Percentiles rank a stretch among this genome's conserved stretches.
These are phyloP conservation scores for Hybos culiciformis DNA, from an alignment of 2,888 invertebrate species.

Conservation along the genomic window DNA sequence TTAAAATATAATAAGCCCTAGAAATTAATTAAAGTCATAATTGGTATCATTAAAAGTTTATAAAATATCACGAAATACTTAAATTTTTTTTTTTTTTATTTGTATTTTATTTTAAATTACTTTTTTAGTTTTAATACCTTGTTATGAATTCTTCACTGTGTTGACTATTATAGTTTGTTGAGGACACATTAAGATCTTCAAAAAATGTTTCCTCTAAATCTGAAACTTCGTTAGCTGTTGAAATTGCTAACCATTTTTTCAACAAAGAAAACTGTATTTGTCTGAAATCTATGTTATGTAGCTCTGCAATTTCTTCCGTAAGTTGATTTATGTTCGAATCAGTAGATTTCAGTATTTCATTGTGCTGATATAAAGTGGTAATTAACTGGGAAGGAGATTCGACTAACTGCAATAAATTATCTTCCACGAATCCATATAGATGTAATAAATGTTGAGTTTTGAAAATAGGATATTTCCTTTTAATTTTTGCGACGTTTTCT, in stretches of 20 bases:
- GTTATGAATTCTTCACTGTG: constrained; percentile 28
- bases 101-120: too few relatives aligned
- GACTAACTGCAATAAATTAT: constrained; percentile 27
- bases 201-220: constrained; percentile 32
- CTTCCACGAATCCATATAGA: constrained; percentile 29
- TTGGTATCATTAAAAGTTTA: too few relatives aligned
- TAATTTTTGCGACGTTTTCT: constrained; percentile 29
- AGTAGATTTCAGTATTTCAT: constrained; percentile 26
- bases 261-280: constrained; percentile 28
- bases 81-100: too few relatives aligned
- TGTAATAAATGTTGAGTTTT: constrained; percentile 33
- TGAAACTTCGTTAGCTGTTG: constrained; percentile 18
- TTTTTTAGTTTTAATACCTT: too few relatives aligned
- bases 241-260: constrained; percentile 31
- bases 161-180: too few relatives aligned
- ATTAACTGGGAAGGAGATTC: constrained; percentile 31
- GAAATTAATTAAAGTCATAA: constrained; percentile 5
- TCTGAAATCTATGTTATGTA: constrained; percentile 26
- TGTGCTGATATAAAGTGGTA: constrained; percentile 28
- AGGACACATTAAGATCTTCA: constrained; percentile 25
- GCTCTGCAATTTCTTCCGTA: constrained; percentile 27
- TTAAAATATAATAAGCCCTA: constrained; percentile 32
- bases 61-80: too few relatives aligned
- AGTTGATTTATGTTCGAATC: constrained; percentile 32
- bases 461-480: constrained; percentile 32